phyloP scores from a whole-genome alignment of 2,113 vertebrate species.

The Marcusenius ussheri region DNA sequence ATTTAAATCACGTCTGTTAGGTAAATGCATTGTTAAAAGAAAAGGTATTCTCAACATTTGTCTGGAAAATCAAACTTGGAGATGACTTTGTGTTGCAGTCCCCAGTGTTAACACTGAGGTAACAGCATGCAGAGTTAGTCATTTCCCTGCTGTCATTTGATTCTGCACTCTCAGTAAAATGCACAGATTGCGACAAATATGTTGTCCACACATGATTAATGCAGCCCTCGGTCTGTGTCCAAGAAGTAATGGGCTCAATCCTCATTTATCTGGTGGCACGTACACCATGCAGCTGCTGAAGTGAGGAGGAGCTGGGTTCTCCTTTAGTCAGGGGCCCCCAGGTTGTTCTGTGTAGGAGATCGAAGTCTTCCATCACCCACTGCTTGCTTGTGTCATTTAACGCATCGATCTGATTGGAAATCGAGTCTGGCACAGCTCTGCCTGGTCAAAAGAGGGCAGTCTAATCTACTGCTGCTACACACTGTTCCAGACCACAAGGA shows the following conservation, averaged over 20 bases:
- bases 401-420: not conserved
- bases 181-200: conserved; percentile 18
- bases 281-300: not conserved
- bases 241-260: conserved; percentile 11
- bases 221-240: conserved; percentile 4
- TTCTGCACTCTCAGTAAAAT: conserved; percentile 15
- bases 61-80: not conserved
- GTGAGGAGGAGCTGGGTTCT: not conserved
- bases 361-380: not conserved
- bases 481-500: not conserved
- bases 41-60: not conserved
- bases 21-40: not conserved
- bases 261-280: not conserved
- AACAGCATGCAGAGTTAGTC: conserved; percentile 6
- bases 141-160: conserved; percentile 10
- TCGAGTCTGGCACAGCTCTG: not conserved
- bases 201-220: conserved; percentile 13
- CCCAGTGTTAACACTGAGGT: not conserved
- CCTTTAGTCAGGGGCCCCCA: not conserved
- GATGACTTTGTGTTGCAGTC: conserved; percentile 5
- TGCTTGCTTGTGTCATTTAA: conserved; percentile 1
- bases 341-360: not conserved
- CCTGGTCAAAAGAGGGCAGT: not conserved
- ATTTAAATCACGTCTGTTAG: not conserved
- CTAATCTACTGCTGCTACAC: not conserved